These are phyloP conservation scores for Helicoverpa armigera DNA, from an alignment of 1,140 invertebrate species.

Conservation along the genomic window DNA sequence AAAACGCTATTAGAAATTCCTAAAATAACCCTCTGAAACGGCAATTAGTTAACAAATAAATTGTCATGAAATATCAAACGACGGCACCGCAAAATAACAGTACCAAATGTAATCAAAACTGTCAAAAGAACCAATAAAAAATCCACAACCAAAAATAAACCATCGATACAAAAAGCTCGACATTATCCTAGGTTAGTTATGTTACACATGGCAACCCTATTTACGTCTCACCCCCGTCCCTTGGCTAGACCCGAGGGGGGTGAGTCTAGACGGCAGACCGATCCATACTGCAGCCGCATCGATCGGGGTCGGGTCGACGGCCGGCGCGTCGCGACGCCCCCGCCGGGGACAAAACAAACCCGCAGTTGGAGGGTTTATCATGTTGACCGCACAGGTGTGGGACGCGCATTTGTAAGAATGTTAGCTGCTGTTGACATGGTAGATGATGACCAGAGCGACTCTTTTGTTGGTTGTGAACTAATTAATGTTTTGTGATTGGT, in stretches of 20 bases:
- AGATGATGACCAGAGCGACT: not conserved
- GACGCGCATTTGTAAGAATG: constrained; percentile 32
- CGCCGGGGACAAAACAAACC: constrained; percentile 72
- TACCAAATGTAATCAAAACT: too few relatives aligned
- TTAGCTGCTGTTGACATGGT: not conserved
- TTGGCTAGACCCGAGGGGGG: constrained; percentile 51
- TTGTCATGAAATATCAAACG: not conserved
- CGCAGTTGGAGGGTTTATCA: constrained; percentile 54
- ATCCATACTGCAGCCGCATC: constrained; percentile 78
- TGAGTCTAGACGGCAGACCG: constrained; percentile 77
- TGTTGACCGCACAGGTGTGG: constrained; percentile 66
- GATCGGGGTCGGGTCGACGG: constrained; percentile 70
- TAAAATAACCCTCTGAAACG: too few relatives aligned
- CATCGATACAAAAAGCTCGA: constrained; percentile 21
- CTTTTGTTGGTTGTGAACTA: not conserved
- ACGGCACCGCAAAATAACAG: too few relatives aligned
- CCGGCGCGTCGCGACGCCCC: constrained; percentile 71
- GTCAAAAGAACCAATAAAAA: not conserved
- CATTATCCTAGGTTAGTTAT: constrained; percentile 51
- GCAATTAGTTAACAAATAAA: not conserved
- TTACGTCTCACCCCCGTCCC: constrained; percentile 64
- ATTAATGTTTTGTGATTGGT: too few relatives aligned
- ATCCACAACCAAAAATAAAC: constrained; percentile 50
- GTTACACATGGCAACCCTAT: constrained; percentile 42
- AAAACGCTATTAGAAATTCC: not conserved